Evolutionary conservation across 2,113 vertebrate species (phyloP), one percentile per base, ranked within the genome.

Genomic region (Excalfactoria chinensis): DNA sequence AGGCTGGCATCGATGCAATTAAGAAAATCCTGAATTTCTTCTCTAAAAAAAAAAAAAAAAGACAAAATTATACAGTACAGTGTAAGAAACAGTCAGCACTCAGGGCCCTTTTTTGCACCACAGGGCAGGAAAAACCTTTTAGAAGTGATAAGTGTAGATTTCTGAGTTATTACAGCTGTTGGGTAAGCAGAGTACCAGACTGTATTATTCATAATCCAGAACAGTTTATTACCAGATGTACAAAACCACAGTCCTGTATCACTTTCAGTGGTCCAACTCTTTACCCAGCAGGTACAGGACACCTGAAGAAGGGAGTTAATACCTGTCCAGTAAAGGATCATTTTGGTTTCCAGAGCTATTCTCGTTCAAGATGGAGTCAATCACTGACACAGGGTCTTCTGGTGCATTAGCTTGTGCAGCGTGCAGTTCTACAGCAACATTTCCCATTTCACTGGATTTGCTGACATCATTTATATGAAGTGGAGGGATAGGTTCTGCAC

Each of bases 1-100:
- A 97, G 91, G 64, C 96, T 97, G 41, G 83, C 88, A 66, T 97
- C 95, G 2, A 96, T 96, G 72, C 86, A 95, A 32, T 97, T 95
- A 56, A 97, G 91, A 83, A 97, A 98, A 81, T 97, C 97, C 60
- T 96, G 89, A 18, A 94, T 96, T 80, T 98, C 95, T 69, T 97
- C 93, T 46, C 97, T 97, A 70, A 41, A 89, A 41, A 40, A n/a
- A n/a, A n/a, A n/a, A 70, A 41, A 89, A 41, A 53, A 95, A 75
- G 44, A 89, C 55, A 93, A 60, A 91, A 90, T 40, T 2, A 94
- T 11, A 23, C 0, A n/a, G 20, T 19, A 40, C 26, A 49, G 48
- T 51, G 37, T 77, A 49, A 90, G 56, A 64, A 78, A 67, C 2
- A 26, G 46, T 2, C 7, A 9, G 44, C 70, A 90, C 16, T 15